Conservation (phyloP, 1,140 invertebrate genomes). For the Rhagoletis pomonella region DNA sequence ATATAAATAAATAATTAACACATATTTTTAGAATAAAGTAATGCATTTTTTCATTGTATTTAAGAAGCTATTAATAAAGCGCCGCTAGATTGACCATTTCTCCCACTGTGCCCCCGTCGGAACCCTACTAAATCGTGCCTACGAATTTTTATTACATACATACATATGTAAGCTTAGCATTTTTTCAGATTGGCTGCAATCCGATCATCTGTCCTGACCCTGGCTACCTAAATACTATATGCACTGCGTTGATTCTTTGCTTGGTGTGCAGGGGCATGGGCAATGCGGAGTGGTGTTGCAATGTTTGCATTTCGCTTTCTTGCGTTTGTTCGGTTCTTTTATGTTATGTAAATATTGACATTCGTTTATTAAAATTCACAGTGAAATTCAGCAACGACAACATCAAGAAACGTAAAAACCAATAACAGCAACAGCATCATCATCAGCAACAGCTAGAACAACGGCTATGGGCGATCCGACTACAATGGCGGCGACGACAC, state of each 20-base stretch:
- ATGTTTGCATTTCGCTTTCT: slow-evolving; percentile 50
- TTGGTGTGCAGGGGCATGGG: too few relatives aligned
- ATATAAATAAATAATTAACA: too few relatives aligned
- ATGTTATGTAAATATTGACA: slow-evolving; percentile 53
- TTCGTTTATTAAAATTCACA: slow-evolving; percentile 55
- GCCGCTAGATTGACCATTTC: too few relatives aligned
- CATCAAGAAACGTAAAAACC: background rate
- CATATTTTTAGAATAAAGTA: too few relatives aligned
- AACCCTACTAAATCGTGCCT: too few relatives aligned
- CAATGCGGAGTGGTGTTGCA: background rate
- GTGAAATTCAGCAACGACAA: slow-evolving; percentile 49
- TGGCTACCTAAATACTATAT: background rate
- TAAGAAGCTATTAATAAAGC: too few relatives aligned
- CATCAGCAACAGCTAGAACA: slow-evolving; percentile 20
- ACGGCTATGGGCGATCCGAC: background rate
- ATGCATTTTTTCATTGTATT: too few relatives aligned
- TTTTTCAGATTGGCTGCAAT: background rate
- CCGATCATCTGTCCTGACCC: background rate
- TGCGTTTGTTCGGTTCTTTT: slow-evolving; percentile 49
- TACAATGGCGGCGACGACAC: background rate
- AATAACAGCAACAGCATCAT: background rate
- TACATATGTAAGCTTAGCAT: background rate
- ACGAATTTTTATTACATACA: background rate
- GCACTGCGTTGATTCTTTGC: background rate
- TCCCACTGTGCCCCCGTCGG: too few relatives aligned